These are phyloP conservation scores for Reticulitermes speratus DNA, from an alignment of 1,140 invertebrate species.

Conservation along the genomic window DNA sequence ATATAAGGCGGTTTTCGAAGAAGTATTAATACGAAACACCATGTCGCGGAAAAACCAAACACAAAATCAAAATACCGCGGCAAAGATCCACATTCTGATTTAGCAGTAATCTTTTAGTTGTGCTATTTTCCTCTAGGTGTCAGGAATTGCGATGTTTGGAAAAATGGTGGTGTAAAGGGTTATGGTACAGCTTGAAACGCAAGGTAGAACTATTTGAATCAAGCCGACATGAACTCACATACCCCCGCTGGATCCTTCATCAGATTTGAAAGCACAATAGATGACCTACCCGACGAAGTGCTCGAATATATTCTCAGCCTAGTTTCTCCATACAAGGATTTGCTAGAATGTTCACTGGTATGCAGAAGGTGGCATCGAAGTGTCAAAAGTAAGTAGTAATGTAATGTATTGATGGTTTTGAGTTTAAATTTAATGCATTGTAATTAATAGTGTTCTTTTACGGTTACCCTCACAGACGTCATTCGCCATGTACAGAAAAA, in stretches of 20 bases:
- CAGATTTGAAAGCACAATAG: constrained; percentile 21
- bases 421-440: neutral
- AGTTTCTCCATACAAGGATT: constrained; percentile 86
- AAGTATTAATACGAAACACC: neutral
- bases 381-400: constrained; percentile 68
- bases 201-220: neutral
- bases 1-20: neutral
- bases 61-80: constrained; percentile 10
- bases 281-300: constrained; percentile 80
- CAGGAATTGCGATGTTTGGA: neutral
- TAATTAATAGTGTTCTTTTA: neutral
- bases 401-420: too few relatives aligned
- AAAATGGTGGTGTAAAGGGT: neutral
- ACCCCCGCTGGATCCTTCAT: neutral
- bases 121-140: neutral
- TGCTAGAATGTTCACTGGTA: constrained; percentile 81
- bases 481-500: constrained; percentile 64
- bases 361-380: constrained; percentile 80
- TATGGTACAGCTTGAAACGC: neutral
- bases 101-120: neutral
- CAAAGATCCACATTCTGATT: neutral
- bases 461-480: constrained; percentile 61
- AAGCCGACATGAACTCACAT: constrained; percentile 6
- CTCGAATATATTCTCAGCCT: constrained; percentile 88
- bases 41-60: neutral